Evolutionary conservation across 2,888 invertebrate genomes (phyloP).

Genomic region (Synanthedon vespiformis): DNA sequence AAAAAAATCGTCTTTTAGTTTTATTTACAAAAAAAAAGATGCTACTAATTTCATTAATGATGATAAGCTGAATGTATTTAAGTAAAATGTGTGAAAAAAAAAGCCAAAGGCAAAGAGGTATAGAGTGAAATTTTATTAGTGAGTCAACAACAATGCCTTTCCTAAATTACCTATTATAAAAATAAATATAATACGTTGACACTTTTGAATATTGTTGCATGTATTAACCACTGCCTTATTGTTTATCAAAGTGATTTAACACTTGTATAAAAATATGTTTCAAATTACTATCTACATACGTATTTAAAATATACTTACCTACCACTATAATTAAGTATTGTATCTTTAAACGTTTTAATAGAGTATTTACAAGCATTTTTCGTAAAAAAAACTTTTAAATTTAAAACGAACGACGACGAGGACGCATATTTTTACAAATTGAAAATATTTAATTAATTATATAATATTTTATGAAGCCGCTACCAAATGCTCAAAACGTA

Average conservation of each 20-base stretch:
- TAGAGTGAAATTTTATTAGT: constrained; percentile 4
- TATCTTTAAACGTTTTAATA: neutral
- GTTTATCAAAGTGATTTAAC: constrained; percentile 41
- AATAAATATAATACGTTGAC: constrained; percentile 25
- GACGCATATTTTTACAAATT: constrained; percentile 3
- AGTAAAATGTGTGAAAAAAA: neutral
- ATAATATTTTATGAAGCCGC: constrained; percentile 4
- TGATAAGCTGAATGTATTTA: neutral
- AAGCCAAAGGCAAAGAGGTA: neutral
- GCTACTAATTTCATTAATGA: neutral
- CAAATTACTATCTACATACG: constrained; percentile 6
- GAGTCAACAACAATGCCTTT: constrained; percentile 14
- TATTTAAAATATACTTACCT: neutral
- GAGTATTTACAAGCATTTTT: neutral
- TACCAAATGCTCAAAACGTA: constrained; percentile 9
- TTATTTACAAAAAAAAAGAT: neutral
- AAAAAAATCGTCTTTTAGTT: too few relatives aligned
- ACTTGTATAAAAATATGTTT: constrained; percentile 33
- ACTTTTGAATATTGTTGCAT: constrained; percentile 36
- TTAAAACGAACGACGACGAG: neutral
- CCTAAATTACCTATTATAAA: constrained; percentile 17
- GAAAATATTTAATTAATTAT: too few relatives aligned
- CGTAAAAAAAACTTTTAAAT: neutral
- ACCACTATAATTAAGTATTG: neutral
- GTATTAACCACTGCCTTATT: constrained; percentile 53